These are phyloP conservation scores for Orthosia cruda DNA, from an alignment of 2,888 invertebrate species.

Conservation along the genomic window DNA sequence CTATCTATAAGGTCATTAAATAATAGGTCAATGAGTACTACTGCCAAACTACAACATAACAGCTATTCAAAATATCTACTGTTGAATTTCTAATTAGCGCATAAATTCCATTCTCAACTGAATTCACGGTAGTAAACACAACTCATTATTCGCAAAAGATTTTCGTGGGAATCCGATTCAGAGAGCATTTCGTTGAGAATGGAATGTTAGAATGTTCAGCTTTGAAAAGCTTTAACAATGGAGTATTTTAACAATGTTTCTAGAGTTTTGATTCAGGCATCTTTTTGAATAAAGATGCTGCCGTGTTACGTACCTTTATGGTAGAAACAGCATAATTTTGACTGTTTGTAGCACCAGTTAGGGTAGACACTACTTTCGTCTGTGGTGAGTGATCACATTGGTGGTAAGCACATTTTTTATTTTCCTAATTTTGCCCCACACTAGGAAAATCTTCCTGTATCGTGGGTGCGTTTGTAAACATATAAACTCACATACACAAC, in stretches of 20 bases:
- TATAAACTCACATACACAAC: too few relatives aligned
- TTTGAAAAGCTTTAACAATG: constrained; percentile 53
- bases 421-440: too few relatives aligned
- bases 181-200: constrained; percentile 41
- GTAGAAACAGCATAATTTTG: not conserved
- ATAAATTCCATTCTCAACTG: constrained; percentile 17
- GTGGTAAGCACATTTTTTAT: too few relatives aligned
- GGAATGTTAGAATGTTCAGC: constrained; percentile 52
- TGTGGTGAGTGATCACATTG: not conserved
- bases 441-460: too few relatives aligned
- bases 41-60: not conserved
- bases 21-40: too few relatives aligned
- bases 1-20: too few relatives aligned
- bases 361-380: too few relatives aligned
- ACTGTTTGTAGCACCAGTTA: not conserved
- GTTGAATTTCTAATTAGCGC: constrained; percentile 19
- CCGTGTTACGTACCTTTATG: not conserved
- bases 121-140: constrained; percentile 22
- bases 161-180: constrained; percentile 42
- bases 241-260: constrained; percentile 17
- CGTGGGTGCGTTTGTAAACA: too few relatives aligned
- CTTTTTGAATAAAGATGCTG: not conserved
- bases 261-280: constrained; percentile 14
- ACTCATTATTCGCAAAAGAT: constrained; percentile 48
- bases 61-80: not conserved